Conservation (phyloP, 2,797 vertebrate species). For the Acanthurus tractus region DNA sequence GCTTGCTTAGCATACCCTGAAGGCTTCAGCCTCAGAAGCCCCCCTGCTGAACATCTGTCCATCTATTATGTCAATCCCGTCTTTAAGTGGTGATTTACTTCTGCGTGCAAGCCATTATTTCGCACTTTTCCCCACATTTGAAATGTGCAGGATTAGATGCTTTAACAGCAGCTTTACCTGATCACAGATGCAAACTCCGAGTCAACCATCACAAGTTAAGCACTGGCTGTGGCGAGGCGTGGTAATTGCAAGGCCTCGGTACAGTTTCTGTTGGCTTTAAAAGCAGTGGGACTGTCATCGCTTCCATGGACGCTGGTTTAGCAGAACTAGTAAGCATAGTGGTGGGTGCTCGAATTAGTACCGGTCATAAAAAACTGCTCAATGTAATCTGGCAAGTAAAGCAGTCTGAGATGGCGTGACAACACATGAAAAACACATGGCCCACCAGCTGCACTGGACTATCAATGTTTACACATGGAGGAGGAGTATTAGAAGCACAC, state of each 20-base stretch:
- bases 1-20: neutral
- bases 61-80: constrained; percentile 9
- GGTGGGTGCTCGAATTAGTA: constrained; percentile 22
- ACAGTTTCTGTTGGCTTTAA: neutral
- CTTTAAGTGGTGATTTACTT: constrained; percentile 9
- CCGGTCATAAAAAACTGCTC: constrained; percentile 20
- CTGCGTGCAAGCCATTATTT: constrained; percentile 13
- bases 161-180: neutral
- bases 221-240: neutral
- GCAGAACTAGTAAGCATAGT: constrained; percentile 15
- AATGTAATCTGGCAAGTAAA: constrained; percentile 26
- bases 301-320: neutral
- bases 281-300: neutral
- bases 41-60: constrained; percentile 4
- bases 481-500: neutral
- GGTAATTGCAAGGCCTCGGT: neutral
- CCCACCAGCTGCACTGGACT: constrained; percentile 17
- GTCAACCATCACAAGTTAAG: constrained; percentile 1
- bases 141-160: neutral
- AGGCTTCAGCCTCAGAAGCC: neutral
- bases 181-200: neutral
- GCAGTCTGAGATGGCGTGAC: constrained; percentile 18
- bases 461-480: neutral
- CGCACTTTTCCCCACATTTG: neutral
- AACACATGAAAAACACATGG: constrained; percentile 26